Evolutionary conservation across 2,888 invertebrate genomes (phyloP).

Genomic region (Limnephilus lunatus): DNA sequence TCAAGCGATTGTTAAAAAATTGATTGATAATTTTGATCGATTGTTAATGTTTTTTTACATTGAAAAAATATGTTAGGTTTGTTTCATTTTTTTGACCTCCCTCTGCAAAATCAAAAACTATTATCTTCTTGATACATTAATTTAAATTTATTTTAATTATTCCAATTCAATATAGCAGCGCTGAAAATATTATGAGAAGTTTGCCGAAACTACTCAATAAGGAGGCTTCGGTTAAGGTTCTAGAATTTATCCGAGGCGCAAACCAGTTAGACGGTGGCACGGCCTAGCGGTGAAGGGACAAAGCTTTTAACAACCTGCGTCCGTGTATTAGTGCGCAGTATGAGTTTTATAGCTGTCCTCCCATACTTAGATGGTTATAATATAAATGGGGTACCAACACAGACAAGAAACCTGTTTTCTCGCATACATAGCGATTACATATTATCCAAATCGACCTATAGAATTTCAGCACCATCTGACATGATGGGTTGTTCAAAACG

Average conservation of each 20-base stretch:
- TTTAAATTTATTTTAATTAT: background rate
- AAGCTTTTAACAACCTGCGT: slow-evolving; percentile 71
- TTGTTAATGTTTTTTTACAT: too few species aligned
- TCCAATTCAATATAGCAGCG: background rate
- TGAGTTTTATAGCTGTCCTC: slow-evolving; percentile 40
- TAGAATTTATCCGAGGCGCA: slow-evolving; percentile 58
- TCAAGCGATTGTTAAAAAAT: too few species aligned
- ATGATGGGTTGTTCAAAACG: slow-evolving; percentile 30
- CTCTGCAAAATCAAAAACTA: too few species aligned
- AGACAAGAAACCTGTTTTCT: slow-evolving; percentile 54
- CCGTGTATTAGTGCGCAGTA: slow-evolving; percentile 46
- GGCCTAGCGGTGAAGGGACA: slow-evolving; percentile 76
- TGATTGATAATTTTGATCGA: too few species aligned
- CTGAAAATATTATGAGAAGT: background rate
- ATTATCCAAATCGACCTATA: slow-evolving; percentile 54
- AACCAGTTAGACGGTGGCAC: slow-evolving; percentile 69
- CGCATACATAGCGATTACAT: slow-evolving; percentile 28
- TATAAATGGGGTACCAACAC: slow-evolving; percentile 8
- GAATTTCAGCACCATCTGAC: slow-evolving; percentile 47
- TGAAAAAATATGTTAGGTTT: too few species aligned
- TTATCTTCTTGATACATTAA: too few species aligned
- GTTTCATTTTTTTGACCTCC: too few species aligned
- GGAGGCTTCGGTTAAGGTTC: slow-evolving; percentile 14
- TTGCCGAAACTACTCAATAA: background rate
- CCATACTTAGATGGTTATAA: slow-evolving; percentile 14